A percentile compares a stretch with the other conserved stretches of the same genome.
Conservation (phyloP, 2,113 vertebrate species). For the Macrotus californicus region DNA sequence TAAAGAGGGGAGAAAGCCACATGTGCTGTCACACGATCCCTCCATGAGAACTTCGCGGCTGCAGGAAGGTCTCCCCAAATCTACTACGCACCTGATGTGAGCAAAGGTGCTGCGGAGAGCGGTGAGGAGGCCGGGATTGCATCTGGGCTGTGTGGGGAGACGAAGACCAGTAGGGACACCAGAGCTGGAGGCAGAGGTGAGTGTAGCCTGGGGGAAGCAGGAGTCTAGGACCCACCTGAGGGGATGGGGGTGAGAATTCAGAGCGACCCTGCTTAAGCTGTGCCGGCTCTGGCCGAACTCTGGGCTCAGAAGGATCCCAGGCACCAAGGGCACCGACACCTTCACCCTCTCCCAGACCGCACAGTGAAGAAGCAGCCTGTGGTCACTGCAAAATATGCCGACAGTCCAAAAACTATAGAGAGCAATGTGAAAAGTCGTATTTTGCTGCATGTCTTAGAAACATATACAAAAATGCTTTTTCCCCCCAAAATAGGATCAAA, state of each 20-base stretch:
- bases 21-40: background rate
- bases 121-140: background rate
- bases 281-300: background rate
- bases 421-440: background rate
- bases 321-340: background rate
- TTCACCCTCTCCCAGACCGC: background rate
- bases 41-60: background rate
- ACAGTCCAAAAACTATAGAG: background rate
- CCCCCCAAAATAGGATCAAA: background rate
- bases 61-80: background rate
- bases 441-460: background rate
- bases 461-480: background rate
- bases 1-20: too few relatives aligned
- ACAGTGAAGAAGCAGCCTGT: background rate
- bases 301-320: background rate
- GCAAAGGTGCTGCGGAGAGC: background rate
- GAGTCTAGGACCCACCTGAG: background rate
- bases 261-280: background rate
- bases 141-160: background rate
- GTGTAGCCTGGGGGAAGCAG: background rate
- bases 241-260: background rate
- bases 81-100: too few relatives aligned
- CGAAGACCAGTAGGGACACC: background rate
- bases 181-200: background rate
- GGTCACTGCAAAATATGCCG: background rate